phyloP scores from a whole-genome alignment of 2,888 invertebrate species.

The Rhorus exstirpatorius region DNA sequence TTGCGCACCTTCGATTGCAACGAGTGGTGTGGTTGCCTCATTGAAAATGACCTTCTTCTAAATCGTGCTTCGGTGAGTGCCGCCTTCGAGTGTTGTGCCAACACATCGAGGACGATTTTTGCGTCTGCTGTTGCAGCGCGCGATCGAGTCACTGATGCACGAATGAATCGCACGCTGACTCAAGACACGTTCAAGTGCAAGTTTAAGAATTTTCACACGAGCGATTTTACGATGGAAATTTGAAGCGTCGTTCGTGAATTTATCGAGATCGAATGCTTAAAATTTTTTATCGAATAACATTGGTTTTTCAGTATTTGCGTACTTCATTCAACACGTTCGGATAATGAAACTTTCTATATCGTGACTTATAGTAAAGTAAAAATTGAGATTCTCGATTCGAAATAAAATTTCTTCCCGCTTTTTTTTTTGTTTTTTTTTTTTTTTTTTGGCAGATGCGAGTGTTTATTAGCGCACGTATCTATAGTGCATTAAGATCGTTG shows the following conservation, averaged over 20 bases:
- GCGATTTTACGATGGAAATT: not conserved
- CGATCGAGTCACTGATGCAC: constrained; percentile 22
- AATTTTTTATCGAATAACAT: too few species aligned
- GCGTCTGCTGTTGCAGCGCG: constrained; percentile 17
- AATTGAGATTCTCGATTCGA: constrained; percentile 5
- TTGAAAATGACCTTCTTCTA: constrained; percentile 76
- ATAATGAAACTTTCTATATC: constrained; percentile 15
- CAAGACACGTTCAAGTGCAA: constrained; percentile 30
- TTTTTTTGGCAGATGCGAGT: constrained; percentile 33
- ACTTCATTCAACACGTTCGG: not conserved
- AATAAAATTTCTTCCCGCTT: constrained; percentile 18
- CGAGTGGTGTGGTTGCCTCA: constrained; percentile 73
- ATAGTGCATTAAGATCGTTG: constrained; percentile 36
- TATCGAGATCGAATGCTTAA: too few species aligned
- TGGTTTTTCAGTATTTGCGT: too few species aligned
- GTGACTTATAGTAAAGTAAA: constrained; percentile 8
- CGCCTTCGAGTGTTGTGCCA: constrained; percentile 66
- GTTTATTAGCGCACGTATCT: constrained; percentile 13
- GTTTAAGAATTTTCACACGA: not conserved
- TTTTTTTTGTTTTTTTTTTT: constrained; percentile 17
- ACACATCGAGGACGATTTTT: constrained; percentile 60
- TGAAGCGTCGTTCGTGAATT: not conserved
- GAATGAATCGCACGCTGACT: not conserved
- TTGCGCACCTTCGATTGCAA: constrained; percentile 63
- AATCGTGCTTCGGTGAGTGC: constrained; percentile 53